phyloP scores from a whole-genome alignment of 2,797 vertebrate genomes.

The Periparus ater region DNA sequence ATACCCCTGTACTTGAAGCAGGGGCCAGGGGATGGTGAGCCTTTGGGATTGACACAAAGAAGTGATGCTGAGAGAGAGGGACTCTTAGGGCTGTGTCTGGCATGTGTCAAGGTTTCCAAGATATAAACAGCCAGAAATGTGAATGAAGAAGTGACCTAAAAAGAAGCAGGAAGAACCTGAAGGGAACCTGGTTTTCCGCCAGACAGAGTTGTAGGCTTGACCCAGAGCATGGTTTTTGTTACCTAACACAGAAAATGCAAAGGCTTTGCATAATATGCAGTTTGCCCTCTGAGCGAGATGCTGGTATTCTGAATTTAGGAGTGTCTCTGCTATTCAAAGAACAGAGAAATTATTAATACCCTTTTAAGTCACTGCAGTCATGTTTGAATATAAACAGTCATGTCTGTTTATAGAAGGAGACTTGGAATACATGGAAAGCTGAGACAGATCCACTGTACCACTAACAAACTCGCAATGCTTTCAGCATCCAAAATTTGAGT shows the following conservation, averaged over 20 bases:
- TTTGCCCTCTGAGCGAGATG: neutral
- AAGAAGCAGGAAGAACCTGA: neutral
- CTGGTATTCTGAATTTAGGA: neutral
- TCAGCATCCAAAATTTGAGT: neutral
- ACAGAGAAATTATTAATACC: neutral
- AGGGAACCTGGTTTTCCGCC: neutral
- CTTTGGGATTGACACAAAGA: neutral
- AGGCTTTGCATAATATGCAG: neutral
- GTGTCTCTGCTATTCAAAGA: neutral
- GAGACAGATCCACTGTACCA: neutral
- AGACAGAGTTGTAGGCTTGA: neutral
- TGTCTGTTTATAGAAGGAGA: neutral
- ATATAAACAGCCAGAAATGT: neutral
- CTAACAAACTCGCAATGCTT: neutral
- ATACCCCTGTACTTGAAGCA: neutral
- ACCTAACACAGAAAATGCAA: neutral
- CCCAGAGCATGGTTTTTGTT: neutral
- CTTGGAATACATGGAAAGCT: neutral
- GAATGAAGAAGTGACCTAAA: neutral
- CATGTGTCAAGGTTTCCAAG: neutral
- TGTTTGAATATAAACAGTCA: no score
- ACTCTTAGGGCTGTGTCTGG: neutral
- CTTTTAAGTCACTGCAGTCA: neutral
- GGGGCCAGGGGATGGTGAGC: accelerated
- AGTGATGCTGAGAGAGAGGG: neutral